Conservation (phyloP, 2,888 invertebrate genomes). For the Polymixis lichenea region DNA sequence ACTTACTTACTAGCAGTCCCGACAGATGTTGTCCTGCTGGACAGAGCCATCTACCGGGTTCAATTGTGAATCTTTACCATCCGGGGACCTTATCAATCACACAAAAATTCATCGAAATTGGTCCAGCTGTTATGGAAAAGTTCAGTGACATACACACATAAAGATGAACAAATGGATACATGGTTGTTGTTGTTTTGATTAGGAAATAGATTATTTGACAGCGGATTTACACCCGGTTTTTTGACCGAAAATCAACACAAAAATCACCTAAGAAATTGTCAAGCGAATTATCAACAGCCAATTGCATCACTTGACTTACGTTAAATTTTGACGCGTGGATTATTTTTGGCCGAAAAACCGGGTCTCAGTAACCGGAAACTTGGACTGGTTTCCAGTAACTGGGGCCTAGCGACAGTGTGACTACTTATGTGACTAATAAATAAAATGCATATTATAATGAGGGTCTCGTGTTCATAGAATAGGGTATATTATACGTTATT, state of each 20-base stretch:
- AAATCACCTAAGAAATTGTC: background rate
- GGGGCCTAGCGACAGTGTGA: background rate
- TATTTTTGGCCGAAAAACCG: background rate
- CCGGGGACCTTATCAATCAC: background rate
- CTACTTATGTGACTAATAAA: background rate
- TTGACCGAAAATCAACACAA: background rate
- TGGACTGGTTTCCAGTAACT: background rate
- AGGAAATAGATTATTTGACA: background rate
- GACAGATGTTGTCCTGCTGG: background rate
- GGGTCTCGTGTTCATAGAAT: conserved; percentile 55
- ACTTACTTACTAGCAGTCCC: background rate
- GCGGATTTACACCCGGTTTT: background rate
- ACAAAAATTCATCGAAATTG: background rate
- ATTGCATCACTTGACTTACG: background rate
- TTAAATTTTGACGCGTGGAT: background rate
- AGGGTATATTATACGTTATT: conserved; percentile 19
- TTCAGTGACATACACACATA: background rate
- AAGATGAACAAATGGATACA: background rate
- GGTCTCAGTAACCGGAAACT: background rate
- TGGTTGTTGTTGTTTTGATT: background rate
- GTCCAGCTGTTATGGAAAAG: background rate
- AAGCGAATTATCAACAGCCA: background rate
- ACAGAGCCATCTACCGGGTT: background rate
- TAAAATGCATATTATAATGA: conserved; percentile 10
- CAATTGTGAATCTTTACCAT: background rate